Conservation (phyloP, 2,113 vertebrate species). For the Bucco capensis region DNA sequence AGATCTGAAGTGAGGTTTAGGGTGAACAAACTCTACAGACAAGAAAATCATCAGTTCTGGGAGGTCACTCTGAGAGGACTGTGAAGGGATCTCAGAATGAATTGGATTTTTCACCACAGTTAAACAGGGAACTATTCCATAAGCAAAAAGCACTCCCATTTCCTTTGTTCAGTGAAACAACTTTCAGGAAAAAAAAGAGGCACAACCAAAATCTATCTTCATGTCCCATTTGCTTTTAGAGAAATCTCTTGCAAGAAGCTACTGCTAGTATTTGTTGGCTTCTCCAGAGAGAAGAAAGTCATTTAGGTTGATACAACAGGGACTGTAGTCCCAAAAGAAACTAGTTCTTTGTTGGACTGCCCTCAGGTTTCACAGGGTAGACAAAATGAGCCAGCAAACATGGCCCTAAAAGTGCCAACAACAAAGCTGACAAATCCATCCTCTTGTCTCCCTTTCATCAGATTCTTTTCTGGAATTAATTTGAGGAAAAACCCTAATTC, state of each 20-base stretch:
- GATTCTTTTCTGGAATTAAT: conserved; percentile 45
- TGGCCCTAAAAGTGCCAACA: neutral
- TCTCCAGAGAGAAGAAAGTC: neutral
- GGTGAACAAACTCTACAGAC: neutral
- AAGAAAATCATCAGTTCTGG: neutral
- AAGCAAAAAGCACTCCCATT: neutral
- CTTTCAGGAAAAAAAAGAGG: neutral
- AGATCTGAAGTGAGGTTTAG: neutral
- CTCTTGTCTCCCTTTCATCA: conserved; percentile 34
- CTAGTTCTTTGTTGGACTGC: neutral
- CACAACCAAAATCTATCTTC: neutral
- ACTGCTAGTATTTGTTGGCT: neutral
- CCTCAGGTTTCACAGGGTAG: conserved; percentile 5
- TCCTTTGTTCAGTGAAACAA: neutral
- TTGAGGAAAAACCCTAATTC: conserved; percentile 16
- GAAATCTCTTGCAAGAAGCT: neutral
- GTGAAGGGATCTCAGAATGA: neutral
- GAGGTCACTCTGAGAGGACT: neutral
- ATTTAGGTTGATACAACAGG: neutral
- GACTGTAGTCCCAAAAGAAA: neutral
- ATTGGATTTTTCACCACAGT: neutral
- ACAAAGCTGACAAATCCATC: conserved; percentile 50
- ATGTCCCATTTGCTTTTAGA: neutral
- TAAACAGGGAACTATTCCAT: neutral
- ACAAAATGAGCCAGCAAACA: conserved; percentile 35